Conservation (phyloP, 2,797 vertebrate genomes). For the Kryptolebias ocellatus region DNA sequence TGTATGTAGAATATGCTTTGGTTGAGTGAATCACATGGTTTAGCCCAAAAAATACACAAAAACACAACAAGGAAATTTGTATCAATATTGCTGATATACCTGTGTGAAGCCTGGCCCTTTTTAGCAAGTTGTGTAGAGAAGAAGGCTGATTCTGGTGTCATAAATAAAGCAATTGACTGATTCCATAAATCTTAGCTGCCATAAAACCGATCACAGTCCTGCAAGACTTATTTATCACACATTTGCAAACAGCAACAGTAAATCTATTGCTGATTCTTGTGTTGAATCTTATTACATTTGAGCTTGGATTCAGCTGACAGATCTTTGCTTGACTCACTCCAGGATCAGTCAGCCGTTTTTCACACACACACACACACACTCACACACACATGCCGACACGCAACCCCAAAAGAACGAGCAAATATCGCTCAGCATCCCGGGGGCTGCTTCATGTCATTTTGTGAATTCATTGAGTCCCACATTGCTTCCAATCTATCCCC, state of each 20-base stretch:
- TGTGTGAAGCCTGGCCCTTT: slow-evolving; percentile 25
- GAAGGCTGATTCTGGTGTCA: slow-evolving; percentile 50
- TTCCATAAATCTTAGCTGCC: slow-evolving; percentile 71
- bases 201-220: slow-evolving; percentile 55
- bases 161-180: slow-evolving; percentile 56
- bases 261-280: slow-evolving; percentile 50
- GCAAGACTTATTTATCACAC: slow-evolving; percentile 39
- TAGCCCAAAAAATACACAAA: slow-evolving; percentile 20
- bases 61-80: slow-evolving; percentile 22
- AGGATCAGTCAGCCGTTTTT: slow-evolving; percentile 44
- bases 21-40: slow-evolving; percentile 25
- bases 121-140: slow-evolving; percentile 30
- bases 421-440: slow-evolving; percentile 33
- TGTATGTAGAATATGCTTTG: slow-evolving; percentile 24
- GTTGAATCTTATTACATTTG: slow-evolving; percentile 56
- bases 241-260: slow-evolving; percentile 57
- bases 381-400: slow-evolving; percentile 16
- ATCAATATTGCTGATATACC: slow-evolving; percentile 60
- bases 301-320: slow-evolving; percentile 48
- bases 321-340: slow-evolving; percentile 39
- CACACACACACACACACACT: slow-evolving; percentile 12
- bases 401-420: slow-evolving; percentile 32
- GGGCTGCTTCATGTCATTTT: slow-evolving; percentile 41
- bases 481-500: slow-evolving; percentile 32
- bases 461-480: slow-evolving; percentile 45